Evolutionary conservation across 2,113 vertebrate genomes (phyloP), one percentile per base, ranked within the genome.

Genomic region (Dipodomys stephensi): DNA sequence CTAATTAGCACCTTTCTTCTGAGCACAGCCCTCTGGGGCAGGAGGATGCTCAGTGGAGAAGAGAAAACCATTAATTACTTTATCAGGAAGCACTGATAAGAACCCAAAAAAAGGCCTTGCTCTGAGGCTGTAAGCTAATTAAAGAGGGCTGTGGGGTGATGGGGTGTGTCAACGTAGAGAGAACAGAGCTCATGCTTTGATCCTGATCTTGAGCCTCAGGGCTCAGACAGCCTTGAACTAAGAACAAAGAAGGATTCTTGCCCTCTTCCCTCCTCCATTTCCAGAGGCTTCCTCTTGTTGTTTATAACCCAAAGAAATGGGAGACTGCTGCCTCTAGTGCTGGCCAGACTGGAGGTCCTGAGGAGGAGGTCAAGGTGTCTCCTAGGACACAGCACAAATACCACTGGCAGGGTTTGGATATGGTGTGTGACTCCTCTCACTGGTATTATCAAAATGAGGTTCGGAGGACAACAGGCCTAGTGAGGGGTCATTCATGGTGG

Each of bases 1-100:
- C 97, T 98, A 98, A 98, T 98, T 98, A 98, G 95, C 94, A 94
- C 96, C 85, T 97, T 97, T 95, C 96, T 98, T 95, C 94, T 68
- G 57, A 97, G 95, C 73, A 67, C 71, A 95, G 88, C 86, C 94
- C 96, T 98, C 94, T 94, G 83, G 97, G 96, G 95, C 95, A 94
- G 89, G 74, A 89, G 65, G 96, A 74, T 83, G 77, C 93, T 96
- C 87, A 86, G 91, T 90, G 83, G 96, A 97, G 97, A 97, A 96
- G 94, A 97, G 94, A 91, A 94, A 81, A 79, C 93, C 85, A 60
- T 96, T 97, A 97, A 97, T 98, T 97, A 96, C 89, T 92, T 6
- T 93, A 97, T 93, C 95, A 96, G 96, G 92, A 96, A 97, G 96
- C 95, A 57, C 83, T 87, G 96, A 96, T 96, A 97, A 96, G 97